Evolutionary conservation across 2,888 invertebrate genomes (phyloP).

Genomic region (Torymus aiolomorphi): DNA sequence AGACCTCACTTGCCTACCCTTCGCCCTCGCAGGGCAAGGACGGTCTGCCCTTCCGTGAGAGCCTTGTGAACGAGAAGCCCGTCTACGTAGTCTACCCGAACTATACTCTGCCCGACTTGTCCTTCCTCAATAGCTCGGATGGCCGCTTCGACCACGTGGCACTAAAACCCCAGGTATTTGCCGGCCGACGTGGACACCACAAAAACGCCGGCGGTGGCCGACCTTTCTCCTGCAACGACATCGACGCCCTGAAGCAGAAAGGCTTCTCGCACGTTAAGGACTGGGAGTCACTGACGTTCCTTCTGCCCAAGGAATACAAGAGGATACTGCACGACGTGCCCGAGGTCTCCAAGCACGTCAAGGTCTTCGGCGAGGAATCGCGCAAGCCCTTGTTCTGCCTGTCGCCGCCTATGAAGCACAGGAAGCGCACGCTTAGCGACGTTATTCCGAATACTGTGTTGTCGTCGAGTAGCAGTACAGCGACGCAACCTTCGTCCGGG

Average conservation of each 20-base stretch:
- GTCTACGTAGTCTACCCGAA: constrained; percentile 94
- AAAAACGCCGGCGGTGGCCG: constrained; percentile 66
- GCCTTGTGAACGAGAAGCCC: constrained; percentile 79
- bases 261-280: constrained; percentile 91
- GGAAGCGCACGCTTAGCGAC: constrained; percentile 79
- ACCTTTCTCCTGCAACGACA: constrained; percentile 88
- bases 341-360: constrained; percentile 83
- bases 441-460: constrained; percentile 76
- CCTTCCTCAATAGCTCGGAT: constrained; percentile 80
- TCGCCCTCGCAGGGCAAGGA: constrained; percentile 62
- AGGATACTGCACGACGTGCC: constrained; percentile 88
- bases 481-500: constrained; percentile 90
- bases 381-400: constrained; percentile 71
- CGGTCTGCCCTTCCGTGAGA: constrained; percentile 65
- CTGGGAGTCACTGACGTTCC: constrained; percentile 94
- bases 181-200: constrained; percentile 67
- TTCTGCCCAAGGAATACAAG: constrained; percentile 90
- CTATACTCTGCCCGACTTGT: constrained; percentile 92
- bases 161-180: constrained; percentile 83
- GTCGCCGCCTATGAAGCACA: constrained; percentile 74
- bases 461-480: constrained; percentile 82
- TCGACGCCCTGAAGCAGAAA: constrained; percentile 87
- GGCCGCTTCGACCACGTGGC: constrained; percentile 81
- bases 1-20: constrained; percentile 72
- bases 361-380: constrained; percentile 77